phyloP scores from a whole-genome alignment of 2,888 invertebrate species.

The Drosophila demipolita region DNA sequence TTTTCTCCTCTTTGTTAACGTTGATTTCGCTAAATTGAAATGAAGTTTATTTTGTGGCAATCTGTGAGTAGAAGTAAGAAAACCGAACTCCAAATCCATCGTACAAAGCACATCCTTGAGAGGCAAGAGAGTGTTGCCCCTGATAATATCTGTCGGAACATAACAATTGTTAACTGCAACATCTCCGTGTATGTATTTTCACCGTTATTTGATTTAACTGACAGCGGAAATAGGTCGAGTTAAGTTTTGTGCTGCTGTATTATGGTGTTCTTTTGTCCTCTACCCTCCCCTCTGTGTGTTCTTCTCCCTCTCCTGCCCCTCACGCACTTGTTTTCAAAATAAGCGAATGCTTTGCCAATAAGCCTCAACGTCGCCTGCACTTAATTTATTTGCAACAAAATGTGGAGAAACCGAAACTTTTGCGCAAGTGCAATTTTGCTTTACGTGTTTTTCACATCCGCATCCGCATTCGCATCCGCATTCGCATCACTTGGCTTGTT shows the following conservation, averaged over 20 bases:
- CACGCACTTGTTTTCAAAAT: conserved; percentile 68
- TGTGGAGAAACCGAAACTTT: conserved; percentile 63
- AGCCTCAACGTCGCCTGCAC: conserved; percentile 75
- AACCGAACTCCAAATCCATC: conserved; percentile 24
- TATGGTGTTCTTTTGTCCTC: conserved; percentile 6
- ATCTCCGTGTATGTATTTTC: conserved; percentile 47
- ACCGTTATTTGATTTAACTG: conserved; percentile 60
- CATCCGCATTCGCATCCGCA: conserved; percentile 27
- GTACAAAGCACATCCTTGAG: neutral
- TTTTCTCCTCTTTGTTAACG: neutral
- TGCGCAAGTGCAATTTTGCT: conserved; percentile 73
- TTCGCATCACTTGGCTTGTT: conserved; percentile 64
- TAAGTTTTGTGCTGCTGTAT: conserved; percentile 14
- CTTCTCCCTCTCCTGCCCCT: neutral
- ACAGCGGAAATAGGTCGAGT: conserved; percentile 55
- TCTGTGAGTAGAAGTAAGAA: conserved; percentile 5
- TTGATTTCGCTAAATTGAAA: conserved; percentile 1
- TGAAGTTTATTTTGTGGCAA: conserved; percentile 20
- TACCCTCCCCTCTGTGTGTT: neutral
- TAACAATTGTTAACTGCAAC: conserved; percentile 48
- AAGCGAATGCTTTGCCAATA: conserved; percentile 72
- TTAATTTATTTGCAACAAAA: conserved; percentile 76
- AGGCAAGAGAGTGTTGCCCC: neutral
- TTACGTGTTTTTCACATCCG: conserved; percentile 64
- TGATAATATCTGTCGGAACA: conserved; percentile 56